phyloP scores from a whole-genome alignment of 2,888 invertebrate genomes.

The Atherix ibis region DNA sequence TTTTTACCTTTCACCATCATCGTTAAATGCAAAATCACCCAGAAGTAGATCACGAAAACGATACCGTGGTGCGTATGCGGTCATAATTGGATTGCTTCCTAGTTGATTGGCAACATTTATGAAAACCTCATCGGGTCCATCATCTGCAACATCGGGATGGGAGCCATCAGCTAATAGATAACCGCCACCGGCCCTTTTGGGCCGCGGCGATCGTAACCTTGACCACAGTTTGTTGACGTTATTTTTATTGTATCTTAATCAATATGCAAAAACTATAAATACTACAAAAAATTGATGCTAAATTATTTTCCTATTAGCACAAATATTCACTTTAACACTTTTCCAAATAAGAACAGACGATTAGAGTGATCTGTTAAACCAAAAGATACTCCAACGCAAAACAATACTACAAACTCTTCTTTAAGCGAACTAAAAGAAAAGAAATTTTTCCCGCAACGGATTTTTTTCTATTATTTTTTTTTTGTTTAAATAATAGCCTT shows the following conservation, averaged over 20 bases:
- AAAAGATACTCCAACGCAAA: too few species aligned
- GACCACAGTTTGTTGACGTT: constrained; percentile 28
- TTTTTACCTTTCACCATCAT: constrained; percentile 61
- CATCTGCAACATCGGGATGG: constrained; percentile 18
- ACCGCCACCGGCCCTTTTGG: constrained; percentile 32
- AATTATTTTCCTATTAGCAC: too few species aligned
- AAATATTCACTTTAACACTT: too few species aligned
- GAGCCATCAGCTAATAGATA: constrained; percentile 22
- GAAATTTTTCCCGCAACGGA: too few species aligned
- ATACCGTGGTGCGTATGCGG: constrained; percentile 43
- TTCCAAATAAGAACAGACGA: too few species aligned
- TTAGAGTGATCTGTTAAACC: too few species aligned
- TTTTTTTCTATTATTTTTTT: too few species aligned
- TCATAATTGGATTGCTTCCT: constrained; percentile 13
- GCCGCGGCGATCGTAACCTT: constrained; percentile 32
- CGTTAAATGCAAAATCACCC: constrained; percentile 61
- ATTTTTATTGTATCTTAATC: not conserved
- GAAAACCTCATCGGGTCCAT: constrained; percentile 22
- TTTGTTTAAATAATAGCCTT: too few species aligned
- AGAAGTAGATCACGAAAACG: constrained; percentile 59
- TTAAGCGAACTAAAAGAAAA: too few species aligned
- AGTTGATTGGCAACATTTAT: constrained; percentile 24
- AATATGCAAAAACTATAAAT: not conserved
- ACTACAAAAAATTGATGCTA: too few species aligned
- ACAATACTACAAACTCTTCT: too few species aligned